These are phyloP conservation scores for Porites australiensis DNA, from an alignment of 64 coral and sea anemone species.

Conservation along the genomic window DNA sequence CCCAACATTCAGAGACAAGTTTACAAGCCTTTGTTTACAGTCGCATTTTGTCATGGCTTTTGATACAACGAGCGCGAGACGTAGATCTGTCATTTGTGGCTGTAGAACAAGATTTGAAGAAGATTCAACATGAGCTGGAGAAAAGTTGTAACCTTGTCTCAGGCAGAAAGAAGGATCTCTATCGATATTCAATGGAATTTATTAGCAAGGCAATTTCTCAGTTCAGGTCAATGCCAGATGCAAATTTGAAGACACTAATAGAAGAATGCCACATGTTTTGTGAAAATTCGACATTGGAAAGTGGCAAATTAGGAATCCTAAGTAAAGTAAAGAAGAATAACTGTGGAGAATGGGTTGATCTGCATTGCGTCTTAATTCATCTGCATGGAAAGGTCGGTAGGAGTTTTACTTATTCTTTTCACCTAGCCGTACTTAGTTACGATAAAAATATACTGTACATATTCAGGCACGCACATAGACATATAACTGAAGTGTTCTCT, in stretches of 20 bases:
- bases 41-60: not conserved
- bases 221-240: not conserved
- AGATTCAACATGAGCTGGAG: not conserved
- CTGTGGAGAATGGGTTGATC: conserved; percentile 2
- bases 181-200: conserved; percentile 29
- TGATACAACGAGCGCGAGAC: not conserved
- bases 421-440: too few relatives aligned
- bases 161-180: conserved; percentile 10
- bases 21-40: conserved; percentile 1
- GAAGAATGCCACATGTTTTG: conserved; percentile 23
- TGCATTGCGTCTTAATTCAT: not conserved
- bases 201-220: not conserved
- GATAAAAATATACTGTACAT: too few relatives aligned
- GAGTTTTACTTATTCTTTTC: too few relatives aligned
- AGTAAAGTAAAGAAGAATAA: not conserved
- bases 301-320: conserved; percentile 5
- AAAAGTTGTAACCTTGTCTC: not conserved
- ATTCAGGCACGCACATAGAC: too few relatives aligned
- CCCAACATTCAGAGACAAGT: not conserved
- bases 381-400: conserved; percentile 14
- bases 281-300: not conserved
- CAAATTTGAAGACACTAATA: not conserved
- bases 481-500: not conserved
- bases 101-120: not conserved
- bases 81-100: not conserved